A percentile compares a stretch with the other conserved stretches of the same genome.
phyloP scores from a whole-genome alignment of 1,140 invertebrate species.

The Adoxophyes honmai region DNA sequence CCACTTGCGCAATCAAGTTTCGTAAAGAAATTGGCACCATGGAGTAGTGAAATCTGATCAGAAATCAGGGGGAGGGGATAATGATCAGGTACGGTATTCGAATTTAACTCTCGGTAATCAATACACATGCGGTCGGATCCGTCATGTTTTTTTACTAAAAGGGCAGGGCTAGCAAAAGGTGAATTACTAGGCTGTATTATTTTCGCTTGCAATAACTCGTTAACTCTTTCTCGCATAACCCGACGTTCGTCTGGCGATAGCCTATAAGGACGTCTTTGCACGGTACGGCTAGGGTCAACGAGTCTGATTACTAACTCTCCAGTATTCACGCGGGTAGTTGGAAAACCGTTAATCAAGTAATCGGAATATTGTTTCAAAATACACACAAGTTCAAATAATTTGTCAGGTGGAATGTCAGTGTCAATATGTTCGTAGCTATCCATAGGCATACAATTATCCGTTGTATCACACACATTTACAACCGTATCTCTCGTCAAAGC shows the following conservation, averaged over 20 bases:
- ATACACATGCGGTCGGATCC: constrained; percentile 30
- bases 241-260: constrained; percentile 7
- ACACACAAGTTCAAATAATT: background rate
- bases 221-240: constrained; percentile 17
- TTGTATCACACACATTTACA: constrained; percentile 7
- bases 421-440: background rate
- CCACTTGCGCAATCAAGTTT: constrained; percentile 58
- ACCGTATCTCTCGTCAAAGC: constrained; percentile 13
- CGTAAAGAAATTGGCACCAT: no score
- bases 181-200: constrained; percentile 21
- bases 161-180: no score
- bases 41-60: no score
- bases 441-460: background rate
- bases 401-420: background rate
- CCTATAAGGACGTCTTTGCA: constrained; percentile 21
- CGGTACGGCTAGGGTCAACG: constrained; percentile 9
- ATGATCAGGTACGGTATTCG: no score
- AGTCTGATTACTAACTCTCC: background rate
- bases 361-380: constrained; percentile 9
- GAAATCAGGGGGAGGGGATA: no score
- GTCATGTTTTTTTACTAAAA: constrained; percentile 26
- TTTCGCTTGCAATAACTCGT: constrained; percentile 13
- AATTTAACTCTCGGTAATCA: no score
- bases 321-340: background rate
- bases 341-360: constrained; percentile 18